These are phyloP conservation scores for Ridgeia piscesae DNA, from an alignment of 1,140 invertebrate genomes.

Conservation along the genomic window DNA sequence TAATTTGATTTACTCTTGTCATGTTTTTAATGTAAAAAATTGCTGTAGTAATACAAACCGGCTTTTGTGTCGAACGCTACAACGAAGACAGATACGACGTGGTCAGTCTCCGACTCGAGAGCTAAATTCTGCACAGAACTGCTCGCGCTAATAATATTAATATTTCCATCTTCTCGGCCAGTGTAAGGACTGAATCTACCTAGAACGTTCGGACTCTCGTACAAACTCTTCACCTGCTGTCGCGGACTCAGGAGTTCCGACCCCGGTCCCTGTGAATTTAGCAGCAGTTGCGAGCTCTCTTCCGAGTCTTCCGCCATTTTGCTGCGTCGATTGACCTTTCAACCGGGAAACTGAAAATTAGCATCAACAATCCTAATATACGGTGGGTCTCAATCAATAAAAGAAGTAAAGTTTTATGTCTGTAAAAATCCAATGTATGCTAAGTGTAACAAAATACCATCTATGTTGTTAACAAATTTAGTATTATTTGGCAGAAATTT, in stretches of 20 bases:
- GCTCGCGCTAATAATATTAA: slow-evolving; percentile 17
- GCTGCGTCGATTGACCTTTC: background rate
- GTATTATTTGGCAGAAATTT: no score
- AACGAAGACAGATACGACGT: slow-evolving; percentile 57
- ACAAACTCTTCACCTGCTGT: slow-evolving; percentile 17
- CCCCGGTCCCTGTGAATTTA: slow-evolving; percentile 8
- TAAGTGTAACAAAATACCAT: no score
- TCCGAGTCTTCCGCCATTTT: background rate
- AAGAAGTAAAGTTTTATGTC: no score
- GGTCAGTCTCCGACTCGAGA: slow-evolving; percentile 30
- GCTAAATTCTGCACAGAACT: slow-evolving; percentile 18
- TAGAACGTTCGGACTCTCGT: slow-evolving; percentile 11
- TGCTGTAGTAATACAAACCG: slow-evolving; percentile 40
- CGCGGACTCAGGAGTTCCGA: slow-evolving; percentile 11
- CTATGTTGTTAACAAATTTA: no score
- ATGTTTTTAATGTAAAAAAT: background rate
- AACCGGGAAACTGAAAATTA: background rate
- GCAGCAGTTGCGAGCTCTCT: background rate
- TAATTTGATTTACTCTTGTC: background rate
- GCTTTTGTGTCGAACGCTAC: slow-evolving; percentile 60
- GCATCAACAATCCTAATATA: no score
- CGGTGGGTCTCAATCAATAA: no score
- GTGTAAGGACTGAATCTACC: slow-evolving; percentile 14
- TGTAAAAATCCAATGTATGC: no score
- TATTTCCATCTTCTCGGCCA: slow-evolving; percentile 8